Evolutionary conservation across 2,797 vertebrate genomes (phyloP).

Genomic region (Denticeps clupeoides): DNA sequence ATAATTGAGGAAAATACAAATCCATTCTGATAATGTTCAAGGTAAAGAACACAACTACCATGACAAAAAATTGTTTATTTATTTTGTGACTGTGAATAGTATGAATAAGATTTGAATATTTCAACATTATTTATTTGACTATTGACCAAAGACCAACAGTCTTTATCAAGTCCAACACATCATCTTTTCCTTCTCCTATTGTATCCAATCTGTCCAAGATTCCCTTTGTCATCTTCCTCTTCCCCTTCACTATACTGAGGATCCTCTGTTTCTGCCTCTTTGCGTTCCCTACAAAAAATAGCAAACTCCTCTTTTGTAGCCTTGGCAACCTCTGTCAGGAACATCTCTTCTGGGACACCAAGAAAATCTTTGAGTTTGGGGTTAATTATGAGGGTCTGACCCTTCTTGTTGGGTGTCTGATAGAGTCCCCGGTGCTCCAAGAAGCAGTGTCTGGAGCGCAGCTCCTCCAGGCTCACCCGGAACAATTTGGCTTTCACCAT

Average conservation of each 20-base stretch:
- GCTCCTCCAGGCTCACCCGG: conserved; percentile 55
- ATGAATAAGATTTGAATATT: too few species aligned
- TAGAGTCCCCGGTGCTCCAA: conserved; percentile 81
- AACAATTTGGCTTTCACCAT: conserved; percentile 70
- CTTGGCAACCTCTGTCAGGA: conserved; percentile 55
- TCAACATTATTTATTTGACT: too few species aligned
- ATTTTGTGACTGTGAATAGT: too few species aligned
- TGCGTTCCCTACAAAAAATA: conserved; percentile 74
- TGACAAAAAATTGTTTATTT: too few species aligned
- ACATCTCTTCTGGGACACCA: conserved; percentile 49
- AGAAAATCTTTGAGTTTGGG: conserved; percentile 70
- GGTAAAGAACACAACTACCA: too few species aligned
- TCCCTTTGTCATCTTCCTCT: conserved; percentile 17
- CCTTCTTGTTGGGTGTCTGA: conserved; percentile 79
- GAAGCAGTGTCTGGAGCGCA: conserved; percentile 72
- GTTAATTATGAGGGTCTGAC: conserved; percentile 67
- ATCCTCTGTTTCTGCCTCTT: conserved; percentile 34
- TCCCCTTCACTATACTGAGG: conserved; percentile 13
- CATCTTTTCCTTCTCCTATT: conserved; percentile 27
- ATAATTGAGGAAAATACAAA: too few species aligned
- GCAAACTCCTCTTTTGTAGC: conserved; percentile 70
- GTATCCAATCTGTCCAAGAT: conserved; percentile 25
- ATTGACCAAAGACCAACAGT: not conserved
- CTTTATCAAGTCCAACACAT: not conserved
- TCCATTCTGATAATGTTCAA: too few species aligned